Evolutionary conservation across 1,140 invertebrate species (phyloP), one percentile per base, ranked within the genome.

Genomic region (Hycleus phaleratus): DNA sequence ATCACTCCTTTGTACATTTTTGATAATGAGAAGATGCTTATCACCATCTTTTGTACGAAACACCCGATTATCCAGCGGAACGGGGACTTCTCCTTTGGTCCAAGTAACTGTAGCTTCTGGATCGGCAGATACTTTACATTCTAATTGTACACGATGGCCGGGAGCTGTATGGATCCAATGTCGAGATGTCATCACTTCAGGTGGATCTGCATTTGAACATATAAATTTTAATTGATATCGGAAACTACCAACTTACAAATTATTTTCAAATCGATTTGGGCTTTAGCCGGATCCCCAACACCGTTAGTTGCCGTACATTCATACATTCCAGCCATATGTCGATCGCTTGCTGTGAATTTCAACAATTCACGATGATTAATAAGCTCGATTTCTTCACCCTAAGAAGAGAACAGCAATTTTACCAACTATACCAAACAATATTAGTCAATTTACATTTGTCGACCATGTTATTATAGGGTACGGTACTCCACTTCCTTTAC

Each of bases 291-390:
- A 50, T 87, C 81, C 0, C 87, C 87, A 12, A 90, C 81, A 8
- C 83, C 85, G 70, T 91, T 91, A 46, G 71, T 78, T 0, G 85
- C 88, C 0, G 78, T 68, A 66, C 89, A 91, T 58, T 85, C 83
- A 62, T 90, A 90, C 2, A 78, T 73, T 0, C 88, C 88, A 0
- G 85, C 79, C 57, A 86, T 73, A 54, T 78, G 74, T 9, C 83
- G 74, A 52, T 81, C 82, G 46, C 82, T 82, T 1, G 86, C 86
- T 6, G 80, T 79, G 71, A 90, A 87, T 60, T 79, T 74, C 52
- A 88, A 74, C 55, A 80, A 77, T 40, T 82, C 75, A 40, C 83
- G 75, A 53, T 83, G 80, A 25, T 84, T 80, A 9, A 86, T 53
- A 10, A 85, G 66, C 47, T 81, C 78, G 69, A 87, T 77, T 55